A percentile compares a stretch with the other conserved stretches of the same genome.
Conservation (phyloP, 2,113 vertebrate species). For the Colaptes auratus region DNA sequence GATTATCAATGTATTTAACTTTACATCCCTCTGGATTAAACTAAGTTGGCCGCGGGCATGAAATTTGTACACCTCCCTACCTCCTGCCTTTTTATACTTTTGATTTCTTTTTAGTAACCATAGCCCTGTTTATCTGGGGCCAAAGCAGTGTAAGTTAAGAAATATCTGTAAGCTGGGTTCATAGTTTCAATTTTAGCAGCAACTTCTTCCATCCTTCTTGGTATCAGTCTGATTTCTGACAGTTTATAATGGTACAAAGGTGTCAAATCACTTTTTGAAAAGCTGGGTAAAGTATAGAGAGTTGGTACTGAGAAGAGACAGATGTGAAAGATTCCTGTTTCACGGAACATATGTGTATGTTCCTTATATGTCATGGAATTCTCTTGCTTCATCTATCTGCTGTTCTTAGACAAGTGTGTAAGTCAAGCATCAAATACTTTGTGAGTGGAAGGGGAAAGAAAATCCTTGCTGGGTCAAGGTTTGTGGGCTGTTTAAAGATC, state of each 20-base stretch:
- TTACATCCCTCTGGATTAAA: neutral
- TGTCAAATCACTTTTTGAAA: neutral
- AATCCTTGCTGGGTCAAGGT: neutral
- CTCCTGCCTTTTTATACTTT: neutral
- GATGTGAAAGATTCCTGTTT: neutral
- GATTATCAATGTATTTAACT: neutral
- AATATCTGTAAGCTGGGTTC: neutral
- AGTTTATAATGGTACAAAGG: neutral
- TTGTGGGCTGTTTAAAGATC: neutral
- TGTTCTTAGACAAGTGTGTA: neutral
- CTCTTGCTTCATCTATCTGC: neutral
- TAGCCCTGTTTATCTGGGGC: neutral
- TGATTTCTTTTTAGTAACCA: neutral
- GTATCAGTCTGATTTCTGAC: neutral
- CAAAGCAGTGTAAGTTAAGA: neutral
- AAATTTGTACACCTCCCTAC: neutral
- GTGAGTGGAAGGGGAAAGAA: neutral
- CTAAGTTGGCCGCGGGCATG: neutral
- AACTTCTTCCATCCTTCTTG: neutral
- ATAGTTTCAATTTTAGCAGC: neutral
- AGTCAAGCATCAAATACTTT: neutral
- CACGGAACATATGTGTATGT: rapidly evolving
- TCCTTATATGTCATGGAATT: neutral
- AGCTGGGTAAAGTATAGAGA: neutral
- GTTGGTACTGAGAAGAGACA: neutral